Percentiles rank a stretch among this genome's conserved stretches.
Evolutionary conservation across 2,113 vertebrate species (phyloP).

Genomic region (Nothocercus julius): DNA sequence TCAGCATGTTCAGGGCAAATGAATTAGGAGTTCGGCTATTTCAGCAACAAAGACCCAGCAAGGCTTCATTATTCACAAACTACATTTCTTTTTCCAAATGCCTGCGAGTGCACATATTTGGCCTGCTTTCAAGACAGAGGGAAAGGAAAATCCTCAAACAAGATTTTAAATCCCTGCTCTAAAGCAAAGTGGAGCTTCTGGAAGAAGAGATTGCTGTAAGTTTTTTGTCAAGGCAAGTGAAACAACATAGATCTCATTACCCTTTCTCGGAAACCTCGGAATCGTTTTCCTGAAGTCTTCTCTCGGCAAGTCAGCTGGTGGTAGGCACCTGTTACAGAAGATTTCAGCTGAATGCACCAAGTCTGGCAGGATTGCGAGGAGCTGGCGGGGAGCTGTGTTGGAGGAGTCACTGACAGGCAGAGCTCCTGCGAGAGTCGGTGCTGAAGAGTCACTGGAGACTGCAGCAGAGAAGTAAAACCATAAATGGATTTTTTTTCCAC

Average conservation of each 20-base stretch:
- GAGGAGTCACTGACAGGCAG: background rate
- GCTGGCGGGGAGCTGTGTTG: background rate
- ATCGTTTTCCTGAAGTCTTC: background rate
- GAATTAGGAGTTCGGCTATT: rapidly evolving
- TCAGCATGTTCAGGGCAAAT: rapidly evolving
- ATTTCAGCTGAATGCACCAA: background rate
- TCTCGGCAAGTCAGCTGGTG: background rate
- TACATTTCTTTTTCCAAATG: background rate
- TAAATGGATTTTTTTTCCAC: background rate
- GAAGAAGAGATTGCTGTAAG: background rate
- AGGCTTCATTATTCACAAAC: background rate
- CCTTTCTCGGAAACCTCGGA: background rate
- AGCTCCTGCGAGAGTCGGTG: rapidly evolving
- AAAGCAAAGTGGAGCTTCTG: background rate
- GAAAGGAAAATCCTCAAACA: background rate
- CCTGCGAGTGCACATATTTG: rapidly evolving
- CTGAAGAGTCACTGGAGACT: background rate
- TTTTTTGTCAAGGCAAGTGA: background rate
- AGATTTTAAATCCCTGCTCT: background rate
- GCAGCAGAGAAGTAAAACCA: background rate
- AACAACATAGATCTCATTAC: background rate
- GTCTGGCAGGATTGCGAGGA: background rate
- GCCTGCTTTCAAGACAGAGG: background rate
- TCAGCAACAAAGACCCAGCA: background rate
- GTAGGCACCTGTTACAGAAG: background rate